Evolutionary conservation across 2,797 vertebrate genomes (phyloP).

Genomic region (Neoniphon sammara): DNA sequence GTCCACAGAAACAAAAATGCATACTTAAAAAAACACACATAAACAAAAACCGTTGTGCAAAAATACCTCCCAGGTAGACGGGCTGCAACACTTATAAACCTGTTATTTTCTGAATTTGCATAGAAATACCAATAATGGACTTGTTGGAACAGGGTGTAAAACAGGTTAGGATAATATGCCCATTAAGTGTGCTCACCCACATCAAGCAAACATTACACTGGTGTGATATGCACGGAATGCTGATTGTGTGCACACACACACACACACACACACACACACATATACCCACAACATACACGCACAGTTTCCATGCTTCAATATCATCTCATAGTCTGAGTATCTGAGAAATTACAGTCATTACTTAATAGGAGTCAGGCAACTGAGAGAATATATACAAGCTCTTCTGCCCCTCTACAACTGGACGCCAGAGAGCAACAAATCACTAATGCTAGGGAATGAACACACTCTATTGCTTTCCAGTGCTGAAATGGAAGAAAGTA

Average conservation of each 20-base stretch:
- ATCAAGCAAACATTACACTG: conserved; percentile 18
- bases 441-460: conserved; percentile 25
- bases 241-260: conserved; percentile 1
- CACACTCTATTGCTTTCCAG: conserved; percentile 18
- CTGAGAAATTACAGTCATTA: conserved; percentile 63
- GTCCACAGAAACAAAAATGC: too few species aligned
- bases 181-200: background rate
- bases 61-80: background rate
- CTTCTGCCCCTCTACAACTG: conserved; percentile 54
- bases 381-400: conserved; percentile 56
- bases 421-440: conserved; percentile 62
- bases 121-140: conserved; percentile 13
- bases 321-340: conserved; percentile 18
- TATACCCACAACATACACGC: too few species aligned
- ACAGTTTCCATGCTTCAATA: conserved; percentile 7
- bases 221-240: conserved; percentile 2
- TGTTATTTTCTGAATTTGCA: conserved; percentile 32
- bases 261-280: conserved; percentile 7
- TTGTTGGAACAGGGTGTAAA: conserved; percentile 21
- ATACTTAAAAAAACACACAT: background rate
- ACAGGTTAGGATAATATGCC: conserved; percentile 4
- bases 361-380: conserved; percentile 57
- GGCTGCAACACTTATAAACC: background rate
- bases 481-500: conserved; percentile 36
- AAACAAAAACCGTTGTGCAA: background rate